These are phyloP conservation scores for Zapornia atra DNA, from an alignment of 2,113 vertebrate species.

Conservation along the genomic window DNA sequence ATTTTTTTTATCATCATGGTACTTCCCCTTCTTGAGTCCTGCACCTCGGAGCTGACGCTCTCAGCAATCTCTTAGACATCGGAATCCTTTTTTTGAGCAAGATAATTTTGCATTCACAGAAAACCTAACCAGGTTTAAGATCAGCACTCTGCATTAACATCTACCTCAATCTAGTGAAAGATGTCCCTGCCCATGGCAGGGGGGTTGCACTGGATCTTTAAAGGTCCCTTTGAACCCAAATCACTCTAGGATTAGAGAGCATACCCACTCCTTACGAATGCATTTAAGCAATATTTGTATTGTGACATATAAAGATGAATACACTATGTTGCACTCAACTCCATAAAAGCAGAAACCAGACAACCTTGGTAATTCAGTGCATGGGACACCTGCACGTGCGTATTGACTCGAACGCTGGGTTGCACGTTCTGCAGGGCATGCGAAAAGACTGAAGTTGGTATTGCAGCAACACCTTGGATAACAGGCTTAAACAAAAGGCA, in stretches of 20 bases:
- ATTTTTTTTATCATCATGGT: neutral
- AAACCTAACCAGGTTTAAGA: neutral
- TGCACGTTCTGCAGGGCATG: neutral
- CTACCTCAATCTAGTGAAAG: neutral
- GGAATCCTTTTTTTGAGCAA: rapidly evolving
- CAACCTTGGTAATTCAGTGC: rapidly evolving
- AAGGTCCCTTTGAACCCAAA: neutral
- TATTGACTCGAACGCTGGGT: neutral
- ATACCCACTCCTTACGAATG: neutral
- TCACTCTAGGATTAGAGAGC: neutral
- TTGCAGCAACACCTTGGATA: neutral
- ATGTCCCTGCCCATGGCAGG: neutral
- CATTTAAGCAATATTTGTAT: neutral
- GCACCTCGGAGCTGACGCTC: neutral
- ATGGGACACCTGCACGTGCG: rapidly evolving
- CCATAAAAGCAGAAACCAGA: neutral
- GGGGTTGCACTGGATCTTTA: neutral
- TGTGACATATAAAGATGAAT: neutral
- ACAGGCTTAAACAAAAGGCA: neutral
- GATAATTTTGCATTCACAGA: neutral
- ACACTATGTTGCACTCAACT: neutral
- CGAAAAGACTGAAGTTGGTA: neutral
- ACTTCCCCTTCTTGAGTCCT: neutral
- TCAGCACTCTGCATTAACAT: neutral
- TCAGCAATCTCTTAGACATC: neutral